Percentiles rank a stretch among this genome's conserved stretches.
These are phyloP conservation scores for Manduca sexta DNA, from an alignment of 1,140 invertebrate genomes.

Conservation along the genomic window DNA sequence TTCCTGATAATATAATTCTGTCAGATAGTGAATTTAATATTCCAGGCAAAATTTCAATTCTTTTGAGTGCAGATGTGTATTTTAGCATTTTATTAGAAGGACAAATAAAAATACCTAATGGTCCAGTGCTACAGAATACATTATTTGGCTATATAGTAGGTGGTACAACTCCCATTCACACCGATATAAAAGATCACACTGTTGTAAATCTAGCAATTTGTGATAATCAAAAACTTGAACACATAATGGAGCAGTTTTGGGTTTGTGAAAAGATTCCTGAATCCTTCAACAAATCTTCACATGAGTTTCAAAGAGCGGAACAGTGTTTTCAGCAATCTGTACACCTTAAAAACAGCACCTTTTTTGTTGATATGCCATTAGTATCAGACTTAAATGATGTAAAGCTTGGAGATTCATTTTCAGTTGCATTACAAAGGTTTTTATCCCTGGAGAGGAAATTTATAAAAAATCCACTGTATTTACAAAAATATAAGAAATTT, in stretches of 20 bases:
- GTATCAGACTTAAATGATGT: too few species aligned
- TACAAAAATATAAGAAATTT: too few species aligned
- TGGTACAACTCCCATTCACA: too few species aligned
- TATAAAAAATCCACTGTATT: too few species aligned
- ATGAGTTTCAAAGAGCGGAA: neutral
- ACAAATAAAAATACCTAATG: neutral
- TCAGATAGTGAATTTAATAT: too few species aligned
- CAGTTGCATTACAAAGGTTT: constrained; percentile 1
- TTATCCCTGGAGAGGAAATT: neutral
- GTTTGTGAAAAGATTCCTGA: too few species aligned
- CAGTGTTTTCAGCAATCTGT: neutral
- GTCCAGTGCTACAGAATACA: neutral
- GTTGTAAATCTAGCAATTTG: too few species aligned
- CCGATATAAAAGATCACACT: too few species aligned
- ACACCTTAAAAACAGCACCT: neutral
- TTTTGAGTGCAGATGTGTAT: neutral
- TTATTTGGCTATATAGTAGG: neutral
- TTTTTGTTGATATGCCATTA: too few species aligned
- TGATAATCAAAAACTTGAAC: neutral
- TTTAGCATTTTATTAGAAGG: neutral
- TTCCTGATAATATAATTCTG: too few species aligned
- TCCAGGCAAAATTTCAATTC: too few species aligned
- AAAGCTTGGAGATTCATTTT: neutral
- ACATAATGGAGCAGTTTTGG: neutral
- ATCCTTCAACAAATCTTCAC: too few species aligned